Percentiles rank a stretch among this genome's conserved stretches.
phyloP scores from a whole-genome alignment of 1,140 invertebrate species.

The Helicoverpa zea region DNA sequence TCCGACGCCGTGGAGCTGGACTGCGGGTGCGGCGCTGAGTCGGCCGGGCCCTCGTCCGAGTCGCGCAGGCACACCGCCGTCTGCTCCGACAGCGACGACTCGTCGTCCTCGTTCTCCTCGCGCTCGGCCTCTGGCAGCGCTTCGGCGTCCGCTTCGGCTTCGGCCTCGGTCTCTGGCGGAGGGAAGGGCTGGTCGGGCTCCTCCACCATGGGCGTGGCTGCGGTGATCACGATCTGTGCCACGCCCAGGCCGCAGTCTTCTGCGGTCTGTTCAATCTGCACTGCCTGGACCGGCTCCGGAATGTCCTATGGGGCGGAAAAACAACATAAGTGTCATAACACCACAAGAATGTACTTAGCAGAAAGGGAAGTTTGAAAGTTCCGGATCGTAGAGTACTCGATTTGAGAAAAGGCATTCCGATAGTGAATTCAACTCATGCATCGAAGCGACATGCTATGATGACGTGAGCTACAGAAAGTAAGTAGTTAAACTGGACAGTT shows the following conservation, averaged over 20 bases:
- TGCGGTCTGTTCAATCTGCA: conserved; percentile 71
- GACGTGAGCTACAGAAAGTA: conserved; percentile 50
- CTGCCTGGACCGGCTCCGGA: conserved; percentile 67
- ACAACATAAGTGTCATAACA: too few relatives aligned
- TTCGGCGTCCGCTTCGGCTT: conserved; percentile 87
- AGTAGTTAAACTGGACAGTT: conserved; percentile 22
- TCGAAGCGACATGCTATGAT: conserved; percentile 45
- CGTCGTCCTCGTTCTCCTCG: conserved; percentile 77
- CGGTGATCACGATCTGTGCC: conserved; percentile 95
- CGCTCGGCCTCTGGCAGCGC: conserved; percentile 84
- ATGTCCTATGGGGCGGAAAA: conserved; percentile 64
- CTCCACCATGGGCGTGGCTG: conserved; percentile 95
- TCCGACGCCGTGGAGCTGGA: conserved; percentile 79
- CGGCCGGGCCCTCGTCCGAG: conserved; percentile 69
- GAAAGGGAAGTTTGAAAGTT: conserved; percentile 1
- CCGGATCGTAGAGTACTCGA: conserved; percentile 8
- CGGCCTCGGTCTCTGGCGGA: conserved; percentile 82
- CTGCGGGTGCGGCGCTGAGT: conserved; percentile 72
- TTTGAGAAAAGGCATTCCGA: conserved; percentile 18
- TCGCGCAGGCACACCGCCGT: conserved; percentile 77
- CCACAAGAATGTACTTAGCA: too few relatives aligned
- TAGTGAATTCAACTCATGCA: conserved; percentile 29
- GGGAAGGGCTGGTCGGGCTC: conserved; percentile 91
- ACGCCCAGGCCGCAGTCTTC: conserved; percentile 89
- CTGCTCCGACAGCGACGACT: conserved; percentile 79